These are phyloP conservation scores for Xiphophorus maculatus DNA, from an alignment of 2,113 vertebrate species.

Conservation along the genomic window DNA sequence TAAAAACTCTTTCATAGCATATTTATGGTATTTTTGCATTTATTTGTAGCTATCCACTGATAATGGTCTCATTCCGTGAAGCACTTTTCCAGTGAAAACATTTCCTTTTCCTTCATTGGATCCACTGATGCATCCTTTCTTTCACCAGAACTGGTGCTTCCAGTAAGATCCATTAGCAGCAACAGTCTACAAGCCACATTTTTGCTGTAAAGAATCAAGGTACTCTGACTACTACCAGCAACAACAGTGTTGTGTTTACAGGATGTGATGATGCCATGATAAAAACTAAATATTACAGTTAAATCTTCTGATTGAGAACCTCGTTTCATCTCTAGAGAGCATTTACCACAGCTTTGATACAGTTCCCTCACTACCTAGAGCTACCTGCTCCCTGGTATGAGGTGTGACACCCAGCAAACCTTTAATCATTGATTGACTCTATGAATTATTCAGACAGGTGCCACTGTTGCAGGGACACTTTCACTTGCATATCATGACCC, in stretches of 20 bases:
- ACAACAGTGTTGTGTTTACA: neutral
- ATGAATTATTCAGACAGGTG: slow-evolving; percentile 64
- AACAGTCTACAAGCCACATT: too few relatives aligned
- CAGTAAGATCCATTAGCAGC: neutral
- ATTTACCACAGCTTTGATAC: neutral
- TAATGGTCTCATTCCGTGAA: neutral
- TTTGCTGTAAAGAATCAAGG: slow-evolving; percentile 13
- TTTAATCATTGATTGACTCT: slow-evolving; percentile 73
- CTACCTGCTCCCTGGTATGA: slow-evolving; percentile 25
- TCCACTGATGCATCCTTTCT: neutral
- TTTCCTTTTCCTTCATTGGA: neutral
- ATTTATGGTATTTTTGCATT: too few relatives aligned
- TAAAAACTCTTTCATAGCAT: too few relatives aligned
- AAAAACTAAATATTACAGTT: neutral
- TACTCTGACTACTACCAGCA: neutral
- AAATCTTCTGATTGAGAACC: neutral
- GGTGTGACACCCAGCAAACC: slow-evolving; percentile 52
- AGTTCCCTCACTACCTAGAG: neutral
- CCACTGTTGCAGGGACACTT: slow-evolving; percentile 41
- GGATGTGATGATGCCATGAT: neutral
- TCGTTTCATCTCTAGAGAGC: neutral
- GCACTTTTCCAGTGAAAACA: neutral
- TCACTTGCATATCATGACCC: slow-evolving; percentile 23
- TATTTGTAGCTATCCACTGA: too few relatives aligned
- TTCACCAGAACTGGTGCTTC: neutral